Evolutionary conservation across 2,888 invertebrate genomes (phyloP), one percentile per base, ranked within the genome.

Genomic region (Drosophila mimetica): DNA sequence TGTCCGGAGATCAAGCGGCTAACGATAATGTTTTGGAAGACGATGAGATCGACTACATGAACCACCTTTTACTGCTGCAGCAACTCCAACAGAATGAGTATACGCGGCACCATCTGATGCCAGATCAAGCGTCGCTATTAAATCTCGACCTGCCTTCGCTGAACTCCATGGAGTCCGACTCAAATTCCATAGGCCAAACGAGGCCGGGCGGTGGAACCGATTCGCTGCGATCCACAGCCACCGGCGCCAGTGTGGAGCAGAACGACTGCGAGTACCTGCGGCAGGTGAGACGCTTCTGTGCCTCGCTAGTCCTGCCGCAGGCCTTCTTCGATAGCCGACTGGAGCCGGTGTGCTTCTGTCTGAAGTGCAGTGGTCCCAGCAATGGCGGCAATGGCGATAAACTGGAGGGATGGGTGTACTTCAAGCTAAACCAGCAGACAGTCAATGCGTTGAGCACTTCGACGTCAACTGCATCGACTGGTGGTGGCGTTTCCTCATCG

Each of bases 241-340:
- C 80, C 32, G 75, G 89, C 13, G 77, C 78, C 9, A 80, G 75
- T 37, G 71, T 89, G 55, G 91, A 91, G 53, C 89, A 89, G 42
- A 91, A 90, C 70, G 91, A 91, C 76, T 92, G 92, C 74, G 91
- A 91, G 74, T 92, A 92, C 69, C 71, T 92, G 8, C 91, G 91
- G 55, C 83, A 91, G 32, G 91, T 92, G 11, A 87, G 90, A 65
- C 89, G 90, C 32, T 92, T 92, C 69, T 91, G 91, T 44, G 80
- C 88, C 7, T 91, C 91, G 0, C 54, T 92, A 16, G 90, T 92
- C 6, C 71, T 92, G 52, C 92, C 92, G 1, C 91, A 92, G 60
- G 89, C 88, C 34, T 92, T 92, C 61, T 92, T 92, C 46, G 89
- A 89, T 44, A 71, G 79, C 9, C 82, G 82, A 4, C 67, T 86